These are phyloP conservation scores for Brachypterus glaber DNA, from an alignment of 2,888 invertebrate genomes.

Conservation along the genomic window DNA sequence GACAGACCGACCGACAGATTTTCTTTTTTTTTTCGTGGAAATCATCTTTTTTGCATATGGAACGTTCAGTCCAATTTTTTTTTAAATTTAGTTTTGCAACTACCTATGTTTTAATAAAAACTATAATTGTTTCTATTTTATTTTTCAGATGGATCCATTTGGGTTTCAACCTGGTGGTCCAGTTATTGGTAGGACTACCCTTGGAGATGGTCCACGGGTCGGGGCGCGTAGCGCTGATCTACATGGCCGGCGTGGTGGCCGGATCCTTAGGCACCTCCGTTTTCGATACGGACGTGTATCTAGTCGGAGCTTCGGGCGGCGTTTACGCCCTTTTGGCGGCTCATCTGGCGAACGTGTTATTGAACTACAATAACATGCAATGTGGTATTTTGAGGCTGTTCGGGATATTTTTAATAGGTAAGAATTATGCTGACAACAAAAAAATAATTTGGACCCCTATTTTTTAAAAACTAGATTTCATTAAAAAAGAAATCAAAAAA, in stretches of 20 bases:
- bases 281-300: constrained; percentile 86
- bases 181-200: constrained; percentile 85
- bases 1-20: too few species aligned
- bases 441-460: too few species aligned
- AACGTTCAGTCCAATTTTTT: not conserved
- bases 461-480: too few species aligned
- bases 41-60: not conserved
- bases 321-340: constrained; percentile 94
- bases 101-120: too few species aligned
- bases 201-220: constrained; percentile 96
- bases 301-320: constrained; percentile 95
- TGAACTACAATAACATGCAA: constrained; percentile 94
- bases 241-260: constrained; percentile 86
- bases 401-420: constrained; percentile 85
- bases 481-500: too few species aligned
- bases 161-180: constrained; percentile 88
- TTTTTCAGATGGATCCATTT: constrained; percentile 78
- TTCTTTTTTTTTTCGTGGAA: too few species aligned
- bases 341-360: constrained; percentile 87
- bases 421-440: too few species aligned
- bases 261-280: constrained; percentile 81
- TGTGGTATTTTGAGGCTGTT: constrained; percentile 82
- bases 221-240: constrained; percentile 75
- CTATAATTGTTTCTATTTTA: too few species aligned
- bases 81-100: too few species aligned